Evolutionary conservation across 2,113 vertebrate genomes (phyloP), one percentile per base, ranked within the genome.

Genomic region (Todiramphus chloris): DNA sequence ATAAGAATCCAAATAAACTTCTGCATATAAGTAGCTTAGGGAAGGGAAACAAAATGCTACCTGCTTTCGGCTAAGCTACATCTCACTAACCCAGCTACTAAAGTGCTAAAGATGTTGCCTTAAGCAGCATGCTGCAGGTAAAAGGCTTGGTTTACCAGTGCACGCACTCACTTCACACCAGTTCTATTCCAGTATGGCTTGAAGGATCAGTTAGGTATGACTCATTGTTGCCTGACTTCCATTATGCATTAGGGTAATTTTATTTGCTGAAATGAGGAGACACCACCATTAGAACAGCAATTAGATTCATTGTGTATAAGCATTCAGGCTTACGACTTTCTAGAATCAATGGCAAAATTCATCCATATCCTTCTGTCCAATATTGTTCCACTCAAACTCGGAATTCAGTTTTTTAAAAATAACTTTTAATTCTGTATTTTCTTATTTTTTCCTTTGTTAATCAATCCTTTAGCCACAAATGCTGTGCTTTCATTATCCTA

Each of bases 401-500:
- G 55, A 78, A 91, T 66, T 91, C 10, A 67, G 11, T 46, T 70
- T 73, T 13, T 14, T 9, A 20, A 9, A 91, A 80, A 48, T 11
- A 69, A 2, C 5, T 46, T 79, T 60, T 31, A 46, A 86, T 2
- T 25, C 33, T 43, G 2, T 41, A 70, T 83, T 88, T 86, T 77
- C 10, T 51, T 11, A 16, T 43, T 33, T 63, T 79, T 70, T n/a
- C 39, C 25, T 37, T 23, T 64, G 43, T n/a, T 78, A 90, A 94
- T 94, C 62, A 82, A 88, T 89, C 62, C 84, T 92, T 94, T 58
- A 62, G 63, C 77, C 51, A 46, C 17, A 77, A 64, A n/a, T 75
- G 62, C 41, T 72, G 18, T 31, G 55, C 24, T 10, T 84, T 83
- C 55, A 89, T 95, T 95, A 91, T 90, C 43, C 43, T 6, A 83